These are phyloP conservation scores for Troglohyphantes excavatus DNA, from an alignment of 2,888 invertebrate genomes.

Conservation along the genomic window DNA sequence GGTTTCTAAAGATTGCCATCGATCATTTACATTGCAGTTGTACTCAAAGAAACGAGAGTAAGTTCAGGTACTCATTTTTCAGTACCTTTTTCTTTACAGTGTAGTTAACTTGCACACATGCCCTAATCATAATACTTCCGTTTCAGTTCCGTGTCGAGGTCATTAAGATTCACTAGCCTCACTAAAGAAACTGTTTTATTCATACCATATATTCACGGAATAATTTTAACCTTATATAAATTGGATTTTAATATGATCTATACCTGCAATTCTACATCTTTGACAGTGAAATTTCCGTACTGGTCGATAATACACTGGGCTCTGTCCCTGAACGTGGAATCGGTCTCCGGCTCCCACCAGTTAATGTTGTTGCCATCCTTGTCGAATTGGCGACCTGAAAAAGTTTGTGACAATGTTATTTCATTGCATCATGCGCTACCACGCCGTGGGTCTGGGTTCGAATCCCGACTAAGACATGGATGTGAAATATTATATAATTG, in stretches of 20 bases:
- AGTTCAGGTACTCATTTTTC: too few relatives aligned
- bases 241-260: conserved; percentile 71
- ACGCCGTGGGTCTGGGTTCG: not conserved
- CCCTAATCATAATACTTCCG: too few relatives aligned
- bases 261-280: conserved; percentile 89
- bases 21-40: too few relatives aligned
- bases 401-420: not conserved
- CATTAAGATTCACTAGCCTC: too few relatives aligned
- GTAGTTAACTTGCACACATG: too few relatives aligned
- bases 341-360: conserved; percentile 80
- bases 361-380: conserved; percentile 80
- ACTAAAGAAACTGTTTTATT: too few relatives aligned
- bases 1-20: too few relatives aligned
- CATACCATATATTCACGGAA: too few relatives aligned
- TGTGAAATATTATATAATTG: not conserved
- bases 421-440: too few relatives aligned
- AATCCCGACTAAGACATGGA: not conserved
- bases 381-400: conserved; percentile 79
- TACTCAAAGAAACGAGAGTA: too few relatives aligned
- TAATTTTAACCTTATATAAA: not conserved
- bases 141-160: too few relatives aligned
- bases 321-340: conserved; percentile 77
- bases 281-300: conserved; percentile 82
- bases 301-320: conserved; percentile 80
- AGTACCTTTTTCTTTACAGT: too few relatives aligned